These are phyloP conservation scores for Eclectus roratus DNA, from an alignment of 2,113 vertebrate species.

Conservation along the genomic window DNA sequence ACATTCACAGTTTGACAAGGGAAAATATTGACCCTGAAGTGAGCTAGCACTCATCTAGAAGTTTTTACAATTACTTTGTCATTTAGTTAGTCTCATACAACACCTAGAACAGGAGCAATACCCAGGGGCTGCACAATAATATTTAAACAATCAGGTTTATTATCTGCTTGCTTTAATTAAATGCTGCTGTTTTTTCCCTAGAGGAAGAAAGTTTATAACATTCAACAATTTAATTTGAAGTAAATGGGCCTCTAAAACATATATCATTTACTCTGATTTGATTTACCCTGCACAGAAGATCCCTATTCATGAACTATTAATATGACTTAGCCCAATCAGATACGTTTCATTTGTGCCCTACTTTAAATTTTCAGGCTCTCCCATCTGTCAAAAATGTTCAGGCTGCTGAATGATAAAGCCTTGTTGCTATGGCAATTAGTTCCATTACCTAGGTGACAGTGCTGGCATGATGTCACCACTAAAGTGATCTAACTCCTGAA, in stretches of 20 bases:
- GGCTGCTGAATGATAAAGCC: constrained; percentile 68
- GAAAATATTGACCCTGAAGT: neutral
- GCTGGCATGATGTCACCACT: constrained; percentile 70
- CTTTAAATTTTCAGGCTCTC: constrained; percentile 63
- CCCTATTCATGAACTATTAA: constrained; percentile 42
- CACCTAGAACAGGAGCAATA: neutral
- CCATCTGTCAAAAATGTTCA: constrained; percentile 68
- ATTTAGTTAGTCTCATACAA: neutral
- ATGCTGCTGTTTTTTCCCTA: neutral
- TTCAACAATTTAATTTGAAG: constrained; percentile 22
- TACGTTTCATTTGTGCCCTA: constrained; percentile 53
- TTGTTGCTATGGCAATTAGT: constrained; percentile 80
- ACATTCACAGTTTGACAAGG: neutral
- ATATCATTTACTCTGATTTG: neutral
- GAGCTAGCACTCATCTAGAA: neutral
- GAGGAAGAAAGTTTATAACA: neutral
- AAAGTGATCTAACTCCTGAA: constrained; percentile 62
- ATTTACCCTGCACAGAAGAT: constrained; percentile 14
- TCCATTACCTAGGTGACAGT: constrained; percentile 78
- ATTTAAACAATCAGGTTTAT: constrained; percentile 30
- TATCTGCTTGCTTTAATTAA: constrained; percentile 49
- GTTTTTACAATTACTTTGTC: neutral
- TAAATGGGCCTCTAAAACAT: constrained; percentile 7
- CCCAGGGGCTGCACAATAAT: neutral
- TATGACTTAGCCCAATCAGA: constrained; percentile 40